Base-by-base conservation (phyloP, 2,888 invertebrate species). In the Abscondita cerata region DNA sequence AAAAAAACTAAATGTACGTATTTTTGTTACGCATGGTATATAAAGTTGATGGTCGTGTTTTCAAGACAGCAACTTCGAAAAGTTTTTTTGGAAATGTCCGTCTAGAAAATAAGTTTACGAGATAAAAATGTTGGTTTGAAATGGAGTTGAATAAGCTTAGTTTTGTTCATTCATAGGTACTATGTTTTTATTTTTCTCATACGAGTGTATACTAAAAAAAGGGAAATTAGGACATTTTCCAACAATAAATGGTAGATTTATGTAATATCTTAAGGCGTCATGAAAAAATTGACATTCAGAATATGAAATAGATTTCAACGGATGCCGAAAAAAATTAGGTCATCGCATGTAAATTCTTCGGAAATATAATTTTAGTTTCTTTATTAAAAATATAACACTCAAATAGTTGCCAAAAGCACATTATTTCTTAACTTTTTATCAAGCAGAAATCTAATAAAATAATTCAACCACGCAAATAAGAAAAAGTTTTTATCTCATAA, bases 91-190 rank as follows among this genome's bases (percentile, higher is more conserved):
- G 44, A n/a, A 44, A 18, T 18, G 44, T 44, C 44, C 44, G 44
- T 44, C 18, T 18, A 44, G 44, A 44, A 44, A 44, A 44, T 44
- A 44, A 44, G 18, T 44, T 44, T 44, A 44, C 44, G 44, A 44
- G 44, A 44, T 44, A 44, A 44, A 44, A 44, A 18, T 44, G 44
- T 44, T 11, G 44, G 44, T 44, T 44, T 18, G 9, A 44, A 44
- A 44, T 44, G 44, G 44, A 44, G 44, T 44, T 18, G 44, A 44
- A 44, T 44, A 44, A 44, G 44, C 44, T 44, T 25, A 44, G 44
- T 18, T 44, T 19, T 44, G 44, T 44, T 44, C 41, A 41, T 41
- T 41, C 44, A 44, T 44, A 44, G 44, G 44, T 44, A 44, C 44
- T 44, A 44, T 18, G 18, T 44, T 44, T 44, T 44, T 44, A 44